Evolutionary conservation across 2,888 invertebrate species (phyloP), one percentile per base, ranked within the genome.

Genomic region (Galeruca laticollis): DNA sequence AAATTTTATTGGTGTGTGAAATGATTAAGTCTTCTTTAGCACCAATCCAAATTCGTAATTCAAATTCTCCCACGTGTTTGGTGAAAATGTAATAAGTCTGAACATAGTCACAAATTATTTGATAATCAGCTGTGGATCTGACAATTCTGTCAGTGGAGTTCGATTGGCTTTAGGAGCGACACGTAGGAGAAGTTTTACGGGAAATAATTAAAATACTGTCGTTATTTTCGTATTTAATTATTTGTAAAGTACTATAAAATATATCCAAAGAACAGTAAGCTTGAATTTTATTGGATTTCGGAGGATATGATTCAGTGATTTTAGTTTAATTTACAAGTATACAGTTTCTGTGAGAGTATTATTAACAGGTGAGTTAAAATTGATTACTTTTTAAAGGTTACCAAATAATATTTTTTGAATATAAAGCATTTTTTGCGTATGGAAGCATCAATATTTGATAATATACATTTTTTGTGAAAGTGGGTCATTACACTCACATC

Each of bases 61-160:
- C 47, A 31, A 43, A 69, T 67, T 18, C 57, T 47, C 71, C 74
- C 77, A 77, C 78, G 76, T 77, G 77, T 68, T 66, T 72, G 64
- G 68, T 71, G 51, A 18, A 33, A 57, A 33, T 54, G 52, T 40
- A 69, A 71, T 60, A 40, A 15, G 11, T 33, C 67, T 75, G 77
- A 79, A 69, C 21, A 74, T 79, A 79, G 79, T 69, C 21, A 62
- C 74, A 70, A n/a, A 67, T 60, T 73, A 63, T 69, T 69, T 70
- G 59, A 73, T 73, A 76, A 77, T 77, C 79, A 79, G 78, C 79
- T 79, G 80, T 75, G 72, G 77, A 70, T 73, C 74, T 77, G 80
- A 78, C 75, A 76, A 73, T 73, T 77, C 74, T 77, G 79, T 76
- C 72, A 72, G 74, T 71, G 70, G 73, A 77, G 75, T 74, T 76